Evolutionary conservation across 2,113 vertebrate species (phyloP).

Genomic region (Steatornis caripensis): DNA sequence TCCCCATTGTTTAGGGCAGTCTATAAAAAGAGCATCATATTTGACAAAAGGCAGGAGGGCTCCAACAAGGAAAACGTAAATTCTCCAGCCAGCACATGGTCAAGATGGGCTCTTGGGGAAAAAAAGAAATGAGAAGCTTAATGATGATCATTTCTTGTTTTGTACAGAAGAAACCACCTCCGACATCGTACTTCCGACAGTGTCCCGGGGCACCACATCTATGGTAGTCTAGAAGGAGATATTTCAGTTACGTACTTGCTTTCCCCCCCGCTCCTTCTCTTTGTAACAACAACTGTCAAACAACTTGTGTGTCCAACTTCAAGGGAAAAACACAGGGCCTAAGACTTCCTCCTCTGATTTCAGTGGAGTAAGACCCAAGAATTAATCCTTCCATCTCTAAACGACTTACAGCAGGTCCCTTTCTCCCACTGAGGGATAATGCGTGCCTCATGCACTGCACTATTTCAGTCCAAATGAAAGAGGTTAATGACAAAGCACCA

Average conservation of each 20-base stretch:
- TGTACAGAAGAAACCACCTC: neutral
- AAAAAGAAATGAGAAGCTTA: neutral
- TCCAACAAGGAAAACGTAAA: neutral
- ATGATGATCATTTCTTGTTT: neutral
- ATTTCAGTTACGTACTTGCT: neutral
- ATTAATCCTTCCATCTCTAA: neutral
- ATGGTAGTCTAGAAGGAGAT: accelerated
- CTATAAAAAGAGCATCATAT: neutral
- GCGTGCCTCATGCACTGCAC: neutral
- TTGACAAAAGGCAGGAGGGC: neutral
- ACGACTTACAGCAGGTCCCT: neutral
- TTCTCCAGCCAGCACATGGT: neutral
- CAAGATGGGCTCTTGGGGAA: neutral
- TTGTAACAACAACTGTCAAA: neutral
- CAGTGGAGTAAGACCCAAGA: neutral
- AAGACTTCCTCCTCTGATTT: neutral
- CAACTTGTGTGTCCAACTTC: neutral
- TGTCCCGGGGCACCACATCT: neutral
- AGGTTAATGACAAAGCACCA: conserved; percentile 61
- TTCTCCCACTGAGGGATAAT: neutral
- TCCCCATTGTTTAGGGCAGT: neutral
- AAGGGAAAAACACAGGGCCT: neutral
- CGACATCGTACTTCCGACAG: neutral
- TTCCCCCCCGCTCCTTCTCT: accelerated
- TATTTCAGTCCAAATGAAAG: conserved; percentile 29